Evolutionary conservation across 1,140 invertebrate species (phyloP).

Genomic region (Pseudomyrmex sp.): DNA sequence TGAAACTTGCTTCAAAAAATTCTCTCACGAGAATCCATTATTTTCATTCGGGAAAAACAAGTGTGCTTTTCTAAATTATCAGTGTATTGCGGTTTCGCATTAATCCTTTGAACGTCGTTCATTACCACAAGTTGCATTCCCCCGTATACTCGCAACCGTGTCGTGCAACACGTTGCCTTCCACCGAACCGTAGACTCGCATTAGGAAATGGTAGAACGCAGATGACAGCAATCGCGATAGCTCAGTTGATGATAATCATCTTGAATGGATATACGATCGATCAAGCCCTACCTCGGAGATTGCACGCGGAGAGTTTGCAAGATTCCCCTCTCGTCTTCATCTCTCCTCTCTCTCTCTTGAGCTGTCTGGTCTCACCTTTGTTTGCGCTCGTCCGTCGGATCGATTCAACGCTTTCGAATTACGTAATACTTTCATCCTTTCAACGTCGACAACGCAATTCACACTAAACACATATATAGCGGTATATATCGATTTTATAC

Average conservation of each 20-base stretch:
- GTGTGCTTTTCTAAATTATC: neutral
- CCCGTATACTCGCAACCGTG: slow-evolving; percentile 36
- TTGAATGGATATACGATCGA: slow-evolving; percentile 43
- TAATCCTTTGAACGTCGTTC: slow-evolving; percentile 45
- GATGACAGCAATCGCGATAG: slow-evolving; percentile 49
- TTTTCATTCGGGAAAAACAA: neutral
- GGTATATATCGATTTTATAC: neutral
- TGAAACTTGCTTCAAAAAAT: neutral
- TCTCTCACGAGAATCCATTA: neutral
- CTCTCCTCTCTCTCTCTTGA: neutral
- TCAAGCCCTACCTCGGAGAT: slow-evolving; percentile 46
- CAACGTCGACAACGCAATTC: slow-evolving; percentile 3
- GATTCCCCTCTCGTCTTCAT: neutral
- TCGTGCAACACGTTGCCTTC: slow-evolving; percentile 57
- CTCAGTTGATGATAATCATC: slow-evolving; percentile 51
- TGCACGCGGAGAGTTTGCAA: slow-evolving; percentile 26
- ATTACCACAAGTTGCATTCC: slow-evolving; percentile 45
- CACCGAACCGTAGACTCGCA: slow-evolving; percentile 43
- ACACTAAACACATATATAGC: neutral
- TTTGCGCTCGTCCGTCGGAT: slow-evolving; percentile 1
- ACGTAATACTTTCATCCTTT: slow-evolving; percentile 27
- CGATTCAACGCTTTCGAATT: neutral
- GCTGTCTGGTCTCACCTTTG: neutral
- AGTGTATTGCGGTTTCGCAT: slow-evolving; percentile 14
- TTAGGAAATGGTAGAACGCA: slow-evolving; percentile 56